phyloP scores from a whole-genome alignment of 2,888 invertebrate species.

The Pachycephus smyrnensis region DNA sequence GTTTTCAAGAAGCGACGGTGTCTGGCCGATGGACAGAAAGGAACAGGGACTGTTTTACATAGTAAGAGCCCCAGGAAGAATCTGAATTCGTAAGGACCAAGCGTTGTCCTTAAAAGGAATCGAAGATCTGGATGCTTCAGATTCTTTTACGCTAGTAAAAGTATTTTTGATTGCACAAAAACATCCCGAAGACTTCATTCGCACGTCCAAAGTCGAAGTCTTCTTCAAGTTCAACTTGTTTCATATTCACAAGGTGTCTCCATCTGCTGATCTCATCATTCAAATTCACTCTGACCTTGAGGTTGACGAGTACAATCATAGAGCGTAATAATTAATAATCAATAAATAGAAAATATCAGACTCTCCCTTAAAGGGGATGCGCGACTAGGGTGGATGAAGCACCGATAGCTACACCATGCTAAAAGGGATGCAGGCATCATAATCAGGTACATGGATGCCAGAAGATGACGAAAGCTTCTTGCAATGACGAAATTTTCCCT shows the following conservation, averaged over 20 bases:
- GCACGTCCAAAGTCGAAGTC: too few relatives aligned
- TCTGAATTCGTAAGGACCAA: slow-evolving; percentile 8
- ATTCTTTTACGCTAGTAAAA: neutral
- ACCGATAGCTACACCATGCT: neutral
- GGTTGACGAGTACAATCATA: neutral
- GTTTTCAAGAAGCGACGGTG: slow-evolving; percentile 17
- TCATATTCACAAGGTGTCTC: too few relatives aligned
- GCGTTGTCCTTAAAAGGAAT: slow-evolving; percentile 21
- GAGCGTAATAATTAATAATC: neutral
- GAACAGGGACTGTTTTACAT: slow-evolving; percentile 51
- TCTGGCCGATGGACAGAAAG: slow-evolving; percentile 42
- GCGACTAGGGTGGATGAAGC: neutral
- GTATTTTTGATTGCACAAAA: neutral
- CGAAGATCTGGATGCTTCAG: slow-evolving; percentile 21
- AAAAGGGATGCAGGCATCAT: neutral
- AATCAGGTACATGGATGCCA: neutral
- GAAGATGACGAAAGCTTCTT: neutral
- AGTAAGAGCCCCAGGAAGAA: slow-evolving; percentile 40
- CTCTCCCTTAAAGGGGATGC: neutral
- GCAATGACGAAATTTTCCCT: neutral
- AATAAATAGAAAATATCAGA: neutral
- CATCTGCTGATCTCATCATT: neutral
- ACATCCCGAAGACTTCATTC: too few relatives aligned
- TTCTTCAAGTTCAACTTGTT: too few relatives aligned
- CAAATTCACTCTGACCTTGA: neutral